Evolutionary conservation across 2,888 invertebrate species (phyloP), one percentile per base, ranked within the genome.

Genomic region (Eristalinus aeneus): DNA sequence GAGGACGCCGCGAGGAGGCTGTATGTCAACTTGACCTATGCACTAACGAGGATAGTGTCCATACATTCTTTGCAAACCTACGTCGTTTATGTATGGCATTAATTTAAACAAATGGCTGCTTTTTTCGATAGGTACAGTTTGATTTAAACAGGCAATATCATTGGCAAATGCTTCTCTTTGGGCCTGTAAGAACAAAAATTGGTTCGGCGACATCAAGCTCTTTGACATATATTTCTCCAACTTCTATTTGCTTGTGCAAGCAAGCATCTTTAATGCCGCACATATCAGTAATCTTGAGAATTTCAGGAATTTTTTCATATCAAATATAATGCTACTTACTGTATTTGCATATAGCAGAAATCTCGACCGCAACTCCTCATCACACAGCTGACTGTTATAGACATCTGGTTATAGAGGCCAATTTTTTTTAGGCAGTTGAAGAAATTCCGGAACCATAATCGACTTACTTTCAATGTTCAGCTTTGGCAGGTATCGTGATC

Each of bases 381-480:
- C 39, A 39, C 39, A 39, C 39, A 4, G 39, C n/a, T 39, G 39
- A n/a, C 39, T 39, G 54, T 20, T 54, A 8, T 20, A 20, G 9
- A 22, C 22, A 20, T 20, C 54, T 54, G 20, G 32, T 32, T 58
- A 22, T 20, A 32, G 20, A 20, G 67, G 61, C 67, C 72, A 72
- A 20, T 46, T 32, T 12, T 27, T 32, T 61, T 67, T 69, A 23
- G 71, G 12, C 27, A 27, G 53, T 31, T 61, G 27, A 67, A 27
- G 5, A 27, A 2, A 27, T 27, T 27, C 5, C 5, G 27, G 27
- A 27, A 2, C 27, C 2, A 2, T 27, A 3, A 27, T 27, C 27
- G 2, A 27, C 61, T 58, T 86, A 88, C 32, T 71, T n/a, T 69
- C 71, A 80, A 73, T 80, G 9, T 5, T 23, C 5, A 53, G 1